Evolutionary conservation across 1,140 invertebrate genomes (phyloP), one percentile per base, ranked within the genome.

Genomic region (Eulimnadia texana): DNA sequence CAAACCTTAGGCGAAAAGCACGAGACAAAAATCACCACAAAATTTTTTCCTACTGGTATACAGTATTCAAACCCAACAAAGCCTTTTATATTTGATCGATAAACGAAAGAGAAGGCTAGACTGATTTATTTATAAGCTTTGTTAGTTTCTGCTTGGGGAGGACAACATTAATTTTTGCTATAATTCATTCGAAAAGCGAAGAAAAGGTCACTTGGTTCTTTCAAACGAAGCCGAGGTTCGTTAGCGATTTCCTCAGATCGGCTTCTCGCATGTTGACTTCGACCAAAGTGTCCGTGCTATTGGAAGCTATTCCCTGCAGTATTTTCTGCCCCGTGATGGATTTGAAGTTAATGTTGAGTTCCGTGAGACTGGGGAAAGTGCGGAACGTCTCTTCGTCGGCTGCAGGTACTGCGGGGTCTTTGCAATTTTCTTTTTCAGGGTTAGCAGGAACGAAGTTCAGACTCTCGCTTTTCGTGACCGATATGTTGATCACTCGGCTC

Each of bases 301-400:
- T 83, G 25, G 88, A 82, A 71, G 86, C 88, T 61, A 86, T 80
- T 16, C 83, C 82, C 71, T 90, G 87, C 3, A 91, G 77, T 58
- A 91, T 89, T 72, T 89, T 90, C 63, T 90, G 85, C 2, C 87
- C 88, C 2, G 87, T 85, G 65, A 91, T 77, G 71, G 86, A 90
- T 54, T 86, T 90, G 70, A 90, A 90, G 72, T 89, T 87, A 67
- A 88, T 84, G 67, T 84, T 85, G 70, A 89, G 77, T 72, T 90
- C 86, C 68, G 83, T 88, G 50, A 89, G 76, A 74, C 86, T 89
- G 63, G 87, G 86, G 74, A 87, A 89, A 62, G 86, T 82, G 66
- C 85, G 85, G 42, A 66, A 65, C 11, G 49, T 53, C 10, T 61
- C 60, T 29, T 57, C 55, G 20, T 27, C 28, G 23, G n/a, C n/a